Base-by-base conservation (phyloP, 2,888 invertebrate genomes). In the Pseudoips prasinana region DNA sequence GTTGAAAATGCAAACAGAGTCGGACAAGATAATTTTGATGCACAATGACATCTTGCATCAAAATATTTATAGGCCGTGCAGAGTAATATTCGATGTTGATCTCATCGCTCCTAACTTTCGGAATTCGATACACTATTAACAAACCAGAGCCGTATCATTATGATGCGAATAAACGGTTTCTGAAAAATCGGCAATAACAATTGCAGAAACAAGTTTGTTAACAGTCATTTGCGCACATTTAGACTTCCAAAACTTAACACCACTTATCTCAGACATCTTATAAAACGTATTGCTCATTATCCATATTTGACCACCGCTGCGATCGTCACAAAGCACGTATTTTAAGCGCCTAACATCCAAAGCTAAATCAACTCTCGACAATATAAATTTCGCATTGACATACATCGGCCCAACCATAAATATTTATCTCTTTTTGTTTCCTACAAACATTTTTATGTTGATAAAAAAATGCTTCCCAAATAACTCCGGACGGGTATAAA, bases 381-480 rank as follows among this genome's bases (percentile, higher is more conserved):
- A 68, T 69, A 86, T 87, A 86, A 86, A 86, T 87, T 83, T 78
- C 56, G 72, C 73, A 83, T 87, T 83, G 87, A 79, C 87, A 85
- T 73, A 83, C 80, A 80, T 84, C 78, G 86, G 53, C 46, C 72
- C 75, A 58, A 51, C 76, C 79, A 84, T 87, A 87, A 88, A 86
- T 81, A 75, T 73, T 57, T 28, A 57, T 52, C 57, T 79, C 82
- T 77, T 87, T 86, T 87, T 86, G 84, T 85, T 84, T 70, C 65
- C 78, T 68, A 76, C 76, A 74, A 77, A 78, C 78, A 81, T 83
- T 86, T 87, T 86, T 84, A 82, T 86, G 81, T 77, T 71, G 74
- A 68, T 77, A 73, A 77, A 80, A 79, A 82, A 84, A 87, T 84
- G 75, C 82, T 86, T 84, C 85, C 80, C 82, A 86, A 86, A 87